Evolutionary conservation across 2,888 invertebrate genomes (phyloP), one percentile per base, ranked within the genome.

Genomic region (Galeruca laticollis): DNA sequence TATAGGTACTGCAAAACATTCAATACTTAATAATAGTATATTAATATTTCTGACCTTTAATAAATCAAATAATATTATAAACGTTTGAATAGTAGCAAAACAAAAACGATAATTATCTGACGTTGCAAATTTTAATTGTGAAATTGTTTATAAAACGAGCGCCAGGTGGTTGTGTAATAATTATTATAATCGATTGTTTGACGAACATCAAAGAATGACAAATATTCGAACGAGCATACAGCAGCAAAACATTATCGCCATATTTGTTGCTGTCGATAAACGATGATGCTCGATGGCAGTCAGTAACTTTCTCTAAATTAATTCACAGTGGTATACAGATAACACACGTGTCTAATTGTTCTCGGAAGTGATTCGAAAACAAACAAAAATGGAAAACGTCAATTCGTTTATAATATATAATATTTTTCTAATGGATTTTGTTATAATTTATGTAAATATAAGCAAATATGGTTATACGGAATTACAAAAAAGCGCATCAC

Each of bases 261-360:
- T 35, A 31, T 31, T 56, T 33, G 56, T 33, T 33, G 35, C 8
- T 15, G 31, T 56, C 56, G 56, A 56, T 56, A 56, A 56, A 62
- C 15, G 52, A 51, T 57, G 51, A 61, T 52, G n/a, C 31, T 60
- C n/a, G 60, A 61, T 57, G 61, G 26, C 56, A 49, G 57, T 60
- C 71, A 73, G 72, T 73, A 69, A 73, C 75, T 76, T 76, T 76
- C 76, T 73, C 76, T 69, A 66, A 71, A 61, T 70, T 61, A 63
- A 70, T 70, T 66, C 66, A 56, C 69, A 62, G 68, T 65, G 56
- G 40, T 69, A 71, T 71, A 64, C 61, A 60, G 74, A 75, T 73
- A 70, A 72, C 75, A 75, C 77, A 77, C 77, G 77, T 76, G 77
- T 63, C 59, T 76, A 77, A 77, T 77, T 75, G 73, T 76, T 75